Percentiles rank a stretch among this genome's conserved stretches.
Conservation (phyloP, 1,140 invertebrate species). For the Neotoxoptera formosana region DNA sequence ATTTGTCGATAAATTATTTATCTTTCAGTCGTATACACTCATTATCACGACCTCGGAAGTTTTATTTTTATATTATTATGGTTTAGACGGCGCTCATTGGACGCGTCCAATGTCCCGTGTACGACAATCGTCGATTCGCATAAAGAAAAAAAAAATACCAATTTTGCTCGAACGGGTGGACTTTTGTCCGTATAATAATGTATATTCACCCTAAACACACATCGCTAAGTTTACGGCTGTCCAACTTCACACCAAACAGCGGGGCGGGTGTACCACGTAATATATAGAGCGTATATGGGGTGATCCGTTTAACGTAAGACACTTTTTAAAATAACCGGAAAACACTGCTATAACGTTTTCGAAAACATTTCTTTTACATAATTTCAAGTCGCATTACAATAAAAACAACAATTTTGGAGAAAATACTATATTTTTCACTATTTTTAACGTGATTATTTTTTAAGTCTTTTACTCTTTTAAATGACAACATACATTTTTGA, state of each 20-base stretch:
- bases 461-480: too few species aligned
- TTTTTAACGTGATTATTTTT: too few species aligned
- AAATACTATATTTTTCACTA: too few species aligned
- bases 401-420: too few species aligned
- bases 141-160: not conserved
- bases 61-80: not conserved
- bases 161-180: not conserved
- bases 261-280: too few species aligned
- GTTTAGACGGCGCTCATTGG: not conserved
- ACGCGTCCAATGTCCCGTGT: not conserved
- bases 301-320: not conserved
- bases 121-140: not conserved
- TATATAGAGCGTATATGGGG: not conserved
- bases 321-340: too few species aligned
- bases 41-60: not conserved
- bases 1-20: slow-evolving; percentile 9
- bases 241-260: not conserved
- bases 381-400: too few species aligned
- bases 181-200: not conserved
- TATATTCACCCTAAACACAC: not conserved
- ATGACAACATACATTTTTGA: too few species aligned
- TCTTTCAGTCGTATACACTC: not conserved
- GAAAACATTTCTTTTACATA: too few species aligned
- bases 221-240: not conserved
- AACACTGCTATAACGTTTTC: too few species aligned